Evolutionary conservation across 2,888 invertebrate genomes (phyloP).

Genomic region (Tetanocera ferruginea): DNA sequence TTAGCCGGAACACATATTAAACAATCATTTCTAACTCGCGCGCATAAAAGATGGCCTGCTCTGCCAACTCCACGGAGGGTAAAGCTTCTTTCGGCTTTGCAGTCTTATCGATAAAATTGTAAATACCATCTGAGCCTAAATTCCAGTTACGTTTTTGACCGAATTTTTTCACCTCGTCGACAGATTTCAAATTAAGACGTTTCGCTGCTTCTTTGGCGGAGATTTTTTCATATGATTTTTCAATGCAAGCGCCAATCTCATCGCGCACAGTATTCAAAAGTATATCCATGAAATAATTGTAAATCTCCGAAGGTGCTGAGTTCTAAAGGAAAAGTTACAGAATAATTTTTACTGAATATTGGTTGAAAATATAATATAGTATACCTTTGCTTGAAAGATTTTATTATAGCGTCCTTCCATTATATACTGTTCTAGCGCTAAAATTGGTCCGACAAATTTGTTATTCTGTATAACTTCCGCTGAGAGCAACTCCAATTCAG

Average conservation of each 20-base stretch:
- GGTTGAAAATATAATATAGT: not conserved
- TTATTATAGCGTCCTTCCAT: slow-evolving; percentile 99
- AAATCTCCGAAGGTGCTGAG: slow-evolving; percentile 95
- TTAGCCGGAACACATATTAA: slow-evolving; percentile 70
- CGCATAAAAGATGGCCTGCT: slow-evolving; percentile 96
- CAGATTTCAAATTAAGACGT: slow-evolving; percentile 86
- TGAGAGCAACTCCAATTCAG: slow-evolving; percentile 93
- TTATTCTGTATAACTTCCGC: slow-evolving; percentile 93
- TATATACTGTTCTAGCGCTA: slow-evolving; percentile 96
- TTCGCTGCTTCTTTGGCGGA: slow-evolving; percentile 88
- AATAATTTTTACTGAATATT: not conserved
- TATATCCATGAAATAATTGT: slow-evolving; percentile 97
- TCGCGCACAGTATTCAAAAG: slow-evolving; percentile 94
- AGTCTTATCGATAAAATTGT: slow-evolving; percentile 84
- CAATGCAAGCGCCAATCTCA: slow-evolving; percentile 96
- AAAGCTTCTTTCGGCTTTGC: slow-evolving; percentile 83
- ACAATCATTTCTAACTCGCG: slow-evolving; percentile 99
- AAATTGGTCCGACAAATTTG: slow-evolving; percentile 93
- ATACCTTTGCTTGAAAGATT: slow-evolving; percentile 88
- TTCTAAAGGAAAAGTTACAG: slow-evolving; percentile 73
- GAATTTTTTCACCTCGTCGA: slow-evolving; percentile 84
- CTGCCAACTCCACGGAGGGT: slow-evolving; percentile 91
- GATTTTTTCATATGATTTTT: slow-evolving; percentile 94
- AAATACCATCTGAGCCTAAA: slow-evolving; percentile 82
- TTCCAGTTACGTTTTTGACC: slow-evolving; percentile 90